Conservation (phyloP, 2,888 invertebrate genomes). For the Steromphala cineraria region DNA sequence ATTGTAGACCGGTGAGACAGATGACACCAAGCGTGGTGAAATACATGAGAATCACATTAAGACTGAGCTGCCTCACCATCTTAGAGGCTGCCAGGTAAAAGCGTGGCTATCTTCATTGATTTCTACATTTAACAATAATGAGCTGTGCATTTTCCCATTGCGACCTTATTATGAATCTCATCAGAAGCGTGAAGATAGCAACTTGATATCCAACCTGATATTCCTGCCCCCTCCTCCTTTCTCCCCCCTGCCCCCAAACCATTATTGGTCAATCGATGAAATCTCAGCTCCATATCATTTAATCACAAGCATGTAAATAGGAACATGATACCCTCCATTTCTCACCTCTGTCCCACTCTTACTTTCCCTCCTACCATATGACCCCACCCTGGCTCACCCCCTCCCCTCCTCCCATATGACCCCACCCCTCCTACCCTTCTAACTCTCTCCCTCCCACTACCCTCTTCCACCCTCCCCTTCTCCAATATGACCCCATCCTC, state of each 20-base stretch:
- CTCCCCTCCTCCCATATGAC: too few relatives aligned
- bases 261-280: too few relatives aligned
- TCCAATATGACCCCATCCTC: too few relatives aligned
- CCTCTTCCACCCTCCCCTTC: too few relatives aligned
- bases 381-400: too few relatives aligned
- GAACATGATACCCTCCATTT: background rate
- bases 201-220: background rate
- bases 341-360: background rate
- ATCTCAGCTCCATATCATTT: too few relatives aligned
- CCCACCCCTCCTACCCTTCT: background rate
- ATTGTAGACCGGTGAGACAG: background rate
- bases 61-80: background rate
- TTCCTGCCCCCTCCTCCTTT: background rate
- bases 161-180: conserved; percentile 1
- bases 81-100: background rate
- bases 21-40: background rate
- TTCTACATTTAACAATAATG: background rate
- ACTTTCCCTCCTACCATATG: background rate
- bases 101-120: conserved; percentile 16
- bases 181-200: conserved; percentile 9
- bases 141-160: background rate
- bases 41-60: conserved; percentile 16
- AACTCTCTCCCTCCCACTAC: background rate
- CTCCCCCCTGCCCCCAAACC: background rate
- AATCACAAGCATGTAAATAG: background rate